Conservation (phyloP, 2,113 vertebrate species). For the Machaerirhynchus nigripectus region DNA sequence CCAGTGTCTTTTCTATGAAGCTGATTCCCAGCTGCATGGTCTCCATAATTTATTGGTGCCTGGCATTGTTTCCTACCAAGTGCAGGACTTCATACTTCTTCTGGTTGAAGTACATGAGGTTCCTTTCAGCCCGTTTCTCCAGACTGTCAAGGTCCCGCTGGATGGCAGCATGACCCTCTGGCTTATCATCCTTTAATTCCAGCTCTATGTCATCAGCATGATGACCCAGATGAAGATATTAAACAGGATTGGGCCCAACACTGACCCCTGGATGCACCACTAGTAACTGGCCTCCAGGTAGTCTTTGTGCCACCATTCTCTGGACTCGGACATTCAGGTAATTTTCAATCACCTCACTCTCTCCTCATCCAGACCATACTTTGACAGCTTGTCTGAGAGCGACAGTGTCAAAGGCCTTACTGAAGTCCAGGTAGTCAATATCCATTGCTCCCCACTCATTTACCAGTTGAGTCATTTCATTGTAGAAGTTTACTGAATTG, state of each 20-base stretch:
- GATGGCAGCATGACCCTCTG: neutral
- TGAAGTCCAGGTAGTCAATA: neutral
- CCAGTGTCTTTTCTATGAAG: neutral
- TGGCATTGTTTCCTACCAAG: neutral
- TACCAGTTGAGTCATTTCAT: neutral
- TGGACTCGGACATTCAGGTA: neutral
- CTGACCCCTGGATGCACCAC: neutral
- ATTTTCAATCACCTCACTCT: neutral
- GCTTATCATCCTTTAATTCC: neutral
- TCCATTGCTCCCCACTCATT: neutral
- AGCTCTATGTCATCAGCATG: neutral
- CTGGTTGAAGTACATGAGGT: neutral
- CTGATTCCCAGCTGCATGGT: neutral
- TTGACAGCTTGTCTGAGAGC: neutral
- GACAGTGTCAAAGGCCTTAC: neutral
- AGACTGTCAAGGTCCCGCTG: accelerated
- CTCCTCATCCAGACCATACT: neutral
- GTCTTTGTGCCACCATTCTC: neutral
- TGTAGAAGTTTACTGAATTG: neutral
- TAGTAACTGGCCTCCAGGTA: neutral
- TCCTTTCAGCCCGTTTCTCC: neutral
- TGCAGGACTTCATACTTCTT: neutral
- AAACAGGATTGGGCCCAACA: neutral
- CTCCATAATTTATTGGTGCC: neutral
- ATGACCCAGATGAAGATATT: neutral